Conservation (phyloP, 2,888 invertebrate species). For the Acrobasis suavella region DNA sequence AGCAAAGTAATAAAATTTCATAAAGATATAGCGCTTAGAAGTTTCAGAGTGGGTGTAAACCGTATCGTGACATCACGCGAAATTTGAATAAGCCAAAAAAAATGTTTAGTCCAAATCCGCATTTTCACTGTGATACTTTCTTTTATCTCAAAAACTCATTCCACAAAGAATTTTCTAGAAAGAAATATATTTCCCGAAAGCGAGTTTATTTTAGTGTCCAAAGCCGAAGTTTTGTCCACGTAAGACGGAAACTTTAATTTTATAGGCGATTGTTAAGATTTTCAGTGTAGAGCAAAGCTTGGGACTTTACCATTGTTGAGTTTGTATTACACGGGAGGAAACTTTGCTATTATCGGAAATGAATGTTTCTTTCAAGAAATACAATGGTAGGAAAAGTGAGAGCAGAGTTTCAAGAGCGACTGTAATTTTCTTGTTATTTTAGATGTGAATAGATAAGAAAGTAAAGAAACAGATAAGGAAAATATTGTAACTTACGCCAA, state of each 20-base stretch:
- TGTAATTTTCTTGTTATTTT: no score
- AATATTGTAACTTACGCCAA: no score
- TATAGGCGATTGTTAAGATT: conserved; percentile 19
- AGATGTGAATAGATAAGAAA: no score
- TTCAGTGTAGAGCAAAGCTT: conserved; percentile 13
- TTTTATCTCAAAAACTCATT: neutral
- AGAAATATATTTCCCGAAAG: neutral
- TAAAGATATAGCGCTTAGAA: no score
- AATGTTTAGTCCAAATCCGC: no score
- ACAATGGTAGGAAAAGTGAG: neutral
- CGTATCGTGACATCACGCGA: no score
- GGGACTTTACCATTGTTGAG: conserved; percentile 3
- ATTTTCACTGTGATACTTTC: neutral
- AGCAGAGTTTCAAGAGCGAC: no score
- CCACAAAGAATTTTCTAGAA: neutral
- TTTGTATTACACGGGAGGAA: conserved; percentile 10
- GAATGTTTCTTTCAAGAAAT: conserved; percentile 6
- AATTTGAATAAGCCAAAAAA: no score
- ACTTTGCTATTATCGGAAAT: conserved; percentile 5
- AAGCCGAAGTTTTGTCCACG: conserved; percentile 7
- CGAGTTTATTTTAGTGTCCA: conserved; percentile 9
- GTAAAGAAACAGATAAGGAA: no score
- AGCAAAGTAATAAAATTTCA: no score
- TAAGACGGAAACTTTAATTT: conserved; percentile 18
- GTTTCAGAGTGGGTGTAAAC: no score